A percentile compares a stretch with the other conserved stretches of the same genome.
Evolutionary conservation across 2,797 vertebrate genomes (phyloP).

Genomic region (Emys orbicularis): DNA sequence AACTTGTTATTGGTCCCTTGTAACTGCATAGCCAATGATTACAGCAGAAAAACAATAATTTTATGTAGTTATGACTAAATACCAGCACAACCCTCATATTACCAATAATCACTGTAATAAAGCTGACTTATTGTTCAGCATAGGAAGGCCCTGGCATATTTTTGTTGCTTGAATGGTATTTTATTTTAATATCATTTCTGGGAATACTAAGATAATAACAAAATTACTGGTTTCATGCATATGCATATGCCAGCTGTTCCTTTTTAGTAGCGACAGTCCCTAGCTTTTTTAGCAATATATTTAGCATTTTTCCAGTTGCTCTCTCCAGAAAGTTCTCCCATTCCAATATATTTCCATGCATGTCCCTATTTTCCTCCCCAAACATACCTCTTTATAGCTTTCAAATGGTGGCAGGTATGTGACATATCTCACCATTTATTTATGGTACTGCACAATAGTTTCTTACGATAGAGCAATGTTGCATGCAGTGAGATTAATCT

Average conservation of each 20-base stretch:
- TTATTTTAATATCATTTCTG: slow-evolving; percentile 42
- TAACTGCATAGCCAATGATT: slow-evolving; percentile 55
- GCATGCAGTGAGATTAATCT: not conserved
- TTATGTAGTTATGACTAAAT: slow-evolving; percentile 49
- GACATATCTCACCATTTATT: fast-evolving
- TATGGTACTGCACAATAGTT: fast-evolving
- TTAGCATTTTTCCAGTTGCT: not conserved
- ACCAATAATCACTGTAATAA: slow-evolving; percentile 63
- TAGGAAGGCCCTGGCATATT: slow-evolving; percentile 38
- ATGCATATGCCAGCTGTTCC: not conserved
- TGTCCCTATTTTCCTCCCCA: not conserved
- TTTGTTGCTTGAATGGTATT: slow-evolving; percentile 28
- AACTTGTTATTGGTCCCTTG: slow-evolving; percentile 51
- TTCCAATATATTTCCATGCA: slow-evolving; percentile 21
- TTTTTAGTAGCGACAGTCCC: not conserved
- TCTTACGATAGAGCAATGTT: not conserved
- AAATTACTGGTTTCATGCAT: slow-evolving; percentile 49
- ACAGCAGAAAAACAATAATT: slow-evolving; percentile 58
- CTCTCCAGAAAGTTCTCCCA: not conserved
- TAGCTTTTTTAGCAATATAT: not conserved
- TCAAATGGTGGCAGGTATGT: not conserved
- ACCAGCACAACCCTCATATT: slow-evolving; percentile 40
- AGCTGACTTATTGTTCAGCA: slow-evolving; percentile 45
- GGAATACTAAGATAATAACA: slow-evolving; percentile 55
- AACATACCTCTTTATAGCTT: not conserved